Conservation (phyloP, 2,797 vertebrate genomes). For the Antrozous pallidus region DNA sequence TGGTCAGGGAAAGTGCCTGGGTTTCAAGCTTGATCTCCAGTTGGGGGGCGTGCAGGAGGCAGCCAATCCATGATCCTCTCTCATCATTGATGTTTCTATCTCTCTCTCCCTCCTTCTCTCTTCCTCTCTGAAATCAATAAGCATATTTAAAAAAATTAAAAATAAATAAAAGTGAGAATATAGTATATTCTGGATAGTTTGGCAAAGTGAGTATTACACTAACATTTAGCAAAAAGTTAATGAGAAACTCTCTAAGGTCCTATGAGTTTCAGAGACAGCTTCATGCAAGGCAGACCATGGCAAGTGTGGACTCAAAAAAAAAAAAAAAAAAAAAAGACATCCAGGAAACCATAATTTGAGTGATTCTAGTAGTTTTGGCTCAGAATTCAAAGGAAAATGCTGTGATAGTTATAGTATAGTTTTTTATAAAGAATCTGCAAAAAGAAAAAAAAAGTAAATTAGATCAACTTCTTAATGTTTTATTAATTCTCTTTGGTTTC, state of each 20-base stretch:
- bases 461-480: not conserved
- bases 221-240: not conserved
- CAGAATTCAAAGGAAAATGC: constrained; percentile 8
- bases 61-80: too few species aligned
- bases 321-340: not conserved
- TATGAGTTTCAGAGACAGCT: not conserved
- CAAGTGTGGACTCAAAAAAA: not conserved
- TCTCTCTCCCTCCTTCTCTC: too few species aligned
- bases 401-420: not conserved
- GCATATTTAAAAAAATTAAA: too few species aligned
- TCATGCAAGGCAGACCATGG: not conserved
- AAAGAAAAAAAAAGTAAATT: not conserved
- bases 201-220: not conserved
- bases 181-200: not conserved
- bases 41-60: too few species aligned
- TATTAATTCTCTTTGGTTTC: not conserved
- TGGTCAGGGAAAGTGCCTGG: too few species aligned
- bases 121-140: too few species aligned
- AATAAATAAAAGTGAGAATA: not conserved
- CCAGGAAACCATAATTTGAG: not conserved
- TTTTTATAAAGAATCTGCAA: not conserved
- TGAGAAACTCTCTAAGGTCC: not conserved
- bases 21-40: too few species aligned
- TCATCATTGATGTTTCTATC: too few species aligned
- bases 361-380: constrained; percentile 30